phyloP scores from a whole-genome alignment of 2,888 invertebrate species.

The Patella pellucida region DNA sequence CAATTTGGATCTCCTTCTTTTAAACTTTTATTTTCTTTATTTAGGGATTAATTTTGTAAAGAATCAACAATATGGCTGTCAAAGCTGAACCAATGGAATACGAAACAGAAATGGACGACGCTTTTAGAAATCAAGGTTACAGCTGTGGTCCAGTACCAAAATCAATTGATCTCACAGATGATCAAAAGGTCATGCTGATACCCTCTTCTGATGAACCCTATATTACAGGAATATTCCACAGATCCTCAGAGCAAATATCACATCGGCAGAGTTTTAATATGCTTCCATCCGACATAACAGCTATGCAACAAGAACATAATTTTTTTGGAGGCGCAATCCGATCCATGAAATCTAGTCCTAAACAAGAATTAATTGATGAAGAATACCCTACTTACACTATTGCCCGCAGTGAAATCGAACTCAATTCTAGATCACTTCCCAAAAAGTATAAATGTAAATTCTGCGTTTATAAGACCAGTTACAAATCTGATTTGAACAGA shows the following conservation, averaged over 20 bases:
- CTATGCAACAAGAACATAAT: constrained; percentile 16
- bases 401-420: constrained; percentile 23
- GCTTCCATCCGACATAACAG: neutral
- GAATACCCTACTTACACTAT: constrained; percentile 30
- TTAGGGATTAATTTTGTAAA: neutral
- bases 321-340: neutral
- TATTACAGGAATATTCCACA: constrained; percentile 12
- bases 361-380: constrained; percentile 3
- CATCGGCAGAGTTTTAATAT: neutral
- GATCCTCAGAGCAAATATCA: neutral
- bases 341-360: neutral
- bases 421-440: constrained; percentile 35
- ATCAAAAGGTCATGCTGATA: neutral
- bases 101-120: neutral
- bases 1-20: too few relatives aligned
- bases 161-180: neutral
- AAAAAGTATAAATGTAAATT: constrained; percentile 44
- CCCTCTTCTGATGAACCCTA: constrained; percentile 4
- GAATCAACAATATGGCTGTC: constrained; percentile 20
- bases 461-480: constrained; percentile 42
- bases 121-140: neutral
- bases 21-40: too few relatives aligned
- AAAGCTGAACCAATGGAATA: constrained; percentile 25
- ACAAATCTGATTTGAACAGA: constrained; percentile 44
- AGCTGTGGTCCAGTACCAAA: neutral